phyloP scores from a whole-genome alignment of 2,113 vertebrate genomes.

The Neodontobutis hainanensis region DNA sequence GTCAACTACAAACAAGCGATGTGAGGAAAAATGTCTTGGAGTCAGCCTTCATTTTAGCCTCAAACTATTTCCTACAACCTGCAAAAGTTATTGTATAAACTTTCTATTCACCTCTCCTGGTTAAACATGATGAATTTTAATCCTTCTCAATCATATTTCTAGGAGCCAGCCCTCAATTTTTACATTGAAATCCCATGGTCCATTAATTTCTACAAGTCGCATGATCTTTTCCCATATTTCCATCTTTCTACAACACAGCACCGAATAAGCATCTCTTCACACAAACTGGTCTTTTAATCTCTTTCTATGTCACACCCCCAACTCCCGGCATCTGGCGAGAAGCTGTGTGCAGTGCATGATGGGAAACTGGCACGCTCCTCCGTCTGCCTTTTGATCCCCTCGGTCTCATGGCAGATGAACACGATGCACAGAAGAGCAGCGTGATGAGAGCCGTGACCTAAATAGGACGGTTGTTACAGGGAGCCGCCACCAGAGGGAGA shows the following conservation, averaged over 20 bases:
- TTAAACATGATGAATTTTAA: too few relatives aligned
- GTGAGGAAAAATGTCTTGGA: too few relatives aligned
- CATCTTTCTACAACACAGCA: neutral
- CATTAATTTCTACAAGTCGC: neutral
- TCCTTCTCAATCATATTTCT: too few relatives aligned
- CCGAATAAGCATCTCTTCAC: neutral
- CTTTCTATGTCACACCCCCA: neutral
- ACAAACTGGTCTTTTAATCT: slow-evolving; percentile 1
- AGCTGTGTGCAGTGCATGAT: slow-evolving; percentile 47
- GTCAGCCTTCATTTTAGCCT: too few relatives aligned
- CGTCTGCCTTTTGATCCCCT: slow-evolving; percentile 58
- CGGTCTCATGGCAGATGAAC: slow-evolving; percentile 57
- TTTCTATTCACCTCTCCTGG: too few relatives aligned
- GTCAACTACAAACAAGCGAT: too few relatives aligned
- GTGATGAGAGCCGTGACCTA: slow-evolving; percentile 59
- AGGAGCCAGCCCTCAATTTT: too few relatives aligned
- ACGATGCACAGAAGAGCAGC: slow-evolving; percentile 39
- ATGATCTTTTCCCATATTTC: neutral
- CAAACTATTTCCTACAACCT: too few relatives aligned
- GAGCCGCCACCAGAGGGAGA: slow-evolving; percentile 34
- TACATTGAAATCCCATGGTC: too few relatives aligned
- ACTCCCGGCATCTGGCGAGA: slow-evolving; percentile 42
- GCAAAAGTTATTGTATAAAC: too few relatives aligned
- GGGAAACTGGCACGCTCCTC: slow-evolving; percentile 45
- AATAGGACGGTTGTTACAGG: slow-evolving; percentile 21